phyloP scores from a whole-genome alignment of 2,888 invertebrate species.

The Achlya flavicornis region DNA sequence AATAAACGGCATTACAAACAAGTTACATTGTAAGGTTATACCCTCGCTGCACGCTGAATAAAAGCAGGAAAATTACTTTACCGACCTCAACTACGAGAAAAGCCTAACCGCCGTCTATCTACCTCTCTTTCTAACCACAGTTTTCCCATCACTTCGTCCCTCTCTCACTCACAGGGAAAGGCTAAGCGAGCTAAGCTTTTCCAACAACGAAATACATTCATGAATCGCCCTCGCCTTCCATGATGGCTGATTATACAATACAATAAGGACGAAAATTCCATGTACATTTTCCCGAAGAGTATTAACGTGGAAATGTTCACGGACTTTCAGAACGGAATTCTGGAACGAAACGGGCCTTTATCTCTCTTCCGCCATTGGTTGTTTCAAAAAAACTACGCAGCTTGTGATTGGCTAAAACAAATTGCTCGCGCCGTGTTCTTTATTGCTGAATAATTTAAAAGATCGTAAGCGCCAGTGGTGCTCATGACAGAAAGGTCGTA shows the following conservation, averaged over 20 bases:
- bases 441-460: conserved; percentile 64
- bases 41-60: conserved; percentile 67
- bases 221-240: conserved; percentile 78
- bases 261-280: conserved; percentile 71
- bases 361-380: conserved; percentile 80
- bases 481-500: conserved; percentile 44
- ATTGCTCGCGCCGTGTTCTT: conserved; percentile 80
- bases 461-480: conserved; percentile 52
- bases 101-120: conserved; percentile 59
- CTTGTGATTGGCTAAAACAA: conserved; percentile 83
- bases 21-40: conserved; percentile 62
- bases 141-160: conserved; percentile 42
- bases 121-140: conserved; percentile 46
- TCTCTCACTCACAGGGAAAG: conserved; percentile 50
- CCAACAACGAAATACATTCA: conserved; percentile 55
- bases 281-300: conserved; percentile 58
- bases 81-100: conserved; percentile 50
- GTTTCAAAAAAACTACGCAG: conserved; percentile 75
- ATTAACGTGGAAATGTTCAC: conserved; percentile 53
- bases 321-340: conserved; percentile 58
- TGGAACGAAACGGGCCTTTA: conserved; percentile 70
- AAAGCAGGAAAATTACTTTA: conserved; percentile 81
- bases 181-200: conserved; percentile 72
- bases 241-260: conserved; percentile 84
- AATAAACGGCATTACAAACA: conserved; percentile 21